Evolutionary conservation across 2,888 invertebrate species (phyloP), one percentile per base, ranked within the genome.

Genomic region (Erebia palarica): DNA sequence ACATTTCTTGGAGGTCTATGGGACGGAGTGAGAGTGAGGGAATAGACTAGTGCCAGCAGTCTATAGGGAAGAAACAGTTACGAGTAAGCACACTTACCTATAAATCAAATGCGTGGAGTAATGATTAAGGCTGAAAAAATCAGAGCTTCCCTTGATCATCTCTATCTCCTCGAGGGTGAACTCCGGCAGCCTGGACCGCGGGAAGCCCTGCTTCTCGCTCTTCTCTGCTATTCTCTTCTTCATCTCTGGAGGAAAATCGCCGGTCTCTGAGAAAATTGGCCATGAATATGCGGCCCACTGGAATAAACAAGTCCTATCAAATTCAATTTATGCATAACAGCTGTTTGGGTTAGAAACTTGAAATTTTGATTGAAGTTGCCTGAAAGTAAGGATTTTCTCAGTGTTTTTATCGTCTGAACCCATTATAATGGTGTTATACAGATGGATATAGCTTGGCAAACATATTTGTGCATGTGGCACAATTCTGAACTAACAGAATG

Each of bases 381-480:
- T 47, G 47, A 3, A 47, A 2, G 47, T 1, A 51, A n/a, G 51
- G 51, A 13, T 51, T 13, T 4, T 36, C 5, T 36, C 7, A 36
- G 7, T 36, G 36, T 36, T 36, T 36, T 5, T 36, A 36, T 36
- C 36, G 1, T 36, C 36, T 36, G 36, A 36, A 36, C 36, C 7
- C 36, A 36, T 36, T 36, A 36, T 36, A 36, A 7, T 36, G 36
- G 36, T 36, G 7, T 10, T 47, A 14, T 96, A 91, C 3, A 94
- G 36, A 36, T 7, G 7, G 36, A 36, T 36, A 36, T 36, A 36
- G 27, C 27, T 27, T 27, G 27, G 27, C 36, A 36, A 36, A 36
- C 36, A 7, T 36, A 36, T 36, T 7, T 36, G 36, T 36, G 36
- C 36, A 36, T 36, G 36, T 7, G 36, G 36, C 36, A 36, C 36